Conservation (phyloP, 1,140 invertebrate genomes). For the Littorina saxatilis region DNA sequence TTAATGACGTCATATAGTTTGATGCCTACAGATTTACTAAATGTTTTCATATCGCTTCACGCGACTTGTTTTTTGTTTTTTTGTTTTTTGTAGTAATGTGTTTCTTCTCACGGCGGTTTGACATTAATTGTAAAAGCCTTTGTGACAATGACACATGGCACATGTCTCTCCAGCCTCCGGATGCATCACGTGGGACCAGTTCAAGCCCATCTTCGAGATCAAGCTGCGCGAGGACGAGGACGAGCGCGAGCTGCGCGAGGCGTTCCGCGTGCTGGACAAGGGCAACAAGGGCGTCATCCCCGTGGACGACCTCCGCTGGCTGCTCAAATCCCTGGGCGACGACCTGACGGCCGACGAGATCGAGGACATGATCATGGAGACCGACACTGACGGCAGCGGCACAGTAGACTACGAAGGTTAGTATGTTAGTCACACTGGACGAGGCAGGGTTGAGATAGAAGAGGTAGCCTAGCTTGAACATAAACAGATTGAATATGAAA, state of each 20-base stretch:
- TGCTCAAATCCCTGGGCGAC: conserved; percentile 74
- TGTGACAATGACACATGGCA: too few species aligned
- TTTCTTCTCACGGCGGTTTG: too few species aligned
- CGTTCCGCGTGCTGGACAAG: conserved; percentile 76
- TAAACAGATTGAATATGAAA: neutral
- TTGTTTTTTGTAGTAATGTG: too few species aligned
- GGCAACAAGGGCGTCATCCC: conserved; percentile 74
- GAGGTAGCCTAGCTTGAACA: neutral
- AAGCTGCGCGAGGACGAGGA: conserved; percentile 75
- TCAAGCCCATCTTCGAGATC: conserved; percentile 70
- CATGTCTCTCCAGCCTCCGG: conserved; percentile 70
- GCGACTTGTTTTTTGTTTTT: too few species aligned
- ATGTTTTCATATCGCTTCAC: too few species aligned
- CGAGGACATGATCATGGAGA: conserved; percentile 76
- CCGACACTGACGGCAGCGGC: conserved; percentile 76
- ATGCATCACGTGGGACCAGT: conserved; percentile 71
- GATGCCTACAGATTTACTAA: too few species aligned
- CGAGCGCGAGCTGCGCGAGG: conserved; percentile 75
- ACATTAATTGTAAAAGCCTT: too few species aligned
- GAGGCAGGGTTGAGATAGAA: neutral
- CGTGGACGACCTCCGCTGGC: conserved; percentile 73
- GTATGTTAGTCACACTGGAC: neutral
- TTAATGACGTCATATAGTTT: too few species aligned
- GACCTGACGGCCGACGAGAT: conserved; percentile 76
- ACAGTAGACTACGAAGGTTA: conserved; percentile 77